Evolutionary conservation across 2,113 vertebrate genomes (phyloP).

Genomic region (Colistium nudipinnis): DNA sequence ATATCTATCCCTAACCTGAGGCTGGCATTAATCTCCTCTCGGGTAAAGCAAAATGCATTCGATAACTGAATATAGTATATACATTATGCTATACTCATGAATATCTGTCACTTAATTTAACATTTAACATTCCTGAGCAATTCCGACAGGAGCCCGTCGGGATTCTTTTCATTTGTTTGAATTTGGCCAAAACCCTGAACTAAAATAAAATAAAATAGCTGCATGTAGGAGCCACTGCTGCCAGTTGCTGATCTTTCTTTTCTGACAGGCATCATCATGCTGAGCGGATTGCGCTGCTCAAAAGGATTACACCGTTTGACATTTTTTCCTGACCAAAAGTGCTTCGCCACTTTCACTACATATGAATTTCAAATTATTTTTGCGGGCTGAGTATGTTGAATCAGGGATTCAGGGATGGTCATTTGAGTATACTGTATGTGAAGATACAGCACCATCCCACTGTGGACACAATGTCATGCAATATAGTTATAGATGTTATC

Average conservation of each 20-base stretch:
- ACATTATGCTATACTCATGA: no score
- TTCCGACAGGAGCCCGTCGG: no score
- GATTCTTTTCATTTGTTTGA: no score
- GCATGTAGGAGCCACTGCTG: conserved; percentile 40
- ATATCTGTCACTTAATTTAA: no score
- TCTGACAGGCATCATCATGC: conserved; percentile 60
- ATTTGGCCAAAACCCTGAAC: no score
- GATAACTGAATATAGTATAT: no score
- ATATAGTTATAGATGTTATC: background rate
- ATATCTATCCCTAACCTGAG: background rate
- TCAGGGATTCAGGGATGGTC: conserved; percentile 14
- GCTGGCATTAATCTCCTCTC: background rate
- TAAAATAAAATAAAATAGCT: conserved; percentile 18
- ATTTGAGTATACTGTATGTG: conserved; percentile 2
- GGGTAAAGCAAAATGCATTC: background rate
- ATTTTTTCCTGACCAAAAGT: conserved; percentile 69
- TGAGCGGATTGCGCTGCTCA: conserved; percentile 77
- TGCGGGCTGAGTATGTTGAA: conserved; percentile 23
- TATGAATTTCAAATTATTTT: conserved; percentile 51
- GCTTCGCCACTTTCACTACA: conserved; percentile 68
- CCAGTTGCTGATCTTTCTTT: conserved; percentile 62
- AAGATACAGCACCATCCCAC: background rate
- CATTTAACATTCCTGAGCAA: no score
- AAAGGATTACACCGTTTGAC: conserved; percentile 75
- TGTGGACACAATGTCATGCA: background rate